Evolutionary conservation across 2,888 invertebrate species (phyloP), one percentile per base, ranked within the genome.

Genomic region (Cosmia pyralina): DNA sequence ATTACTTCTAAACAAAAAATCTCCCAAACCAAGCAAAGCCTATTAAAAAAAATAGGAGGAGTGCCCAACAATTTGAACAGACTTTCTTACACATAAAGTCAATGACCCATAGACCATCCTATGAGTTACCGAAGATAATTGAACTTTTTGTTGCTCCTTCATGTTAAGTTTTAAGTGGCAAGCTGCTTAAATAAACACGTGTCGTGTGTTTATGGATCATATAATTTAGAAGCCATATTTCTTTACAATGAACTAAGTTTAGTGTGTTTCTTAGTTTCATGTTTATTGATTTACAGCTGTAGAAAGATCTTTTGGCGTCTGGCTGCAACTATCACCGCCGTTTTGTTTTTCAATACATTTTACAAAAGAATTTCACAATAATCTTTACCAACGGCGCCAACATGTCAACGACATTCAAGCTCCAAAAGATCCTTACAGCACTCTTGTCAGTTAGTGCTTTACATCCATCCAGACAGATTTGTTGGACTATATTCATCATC

Each of bases 101-200:
- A 76, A 19, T 71, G 80, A 86, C 85, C 77, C 44, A 41, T 60
- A n/a, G 60, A 62, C 65, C 22, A 60, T 77, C 63, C 41, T 72
- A 74, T 59, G 73, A 82, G 79, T 77, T 84, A 77, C 74, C 66
- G 69, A 86, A 82, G 68, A 80, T 82, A 86, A 84, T 75, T 79
- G 50, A 67, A 71, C 75, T 72, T 85, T 72, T 86, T 76, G 69
- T 77, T 62, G 58, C 41, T 48, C 22, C 50, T 72, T 60, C 71
- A 72, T 72, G 65, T 72, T 67, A 57, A 41, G 34, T 55, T 67
- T 79, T 52, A 72, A 73, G 71, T 62, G 62, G 67, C 53, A 68
- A 74, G 72, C 69, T 68, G 60, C 58, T 76, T 71, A 69, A 71
- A 73, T 79, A 64, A 50, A 72, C 66, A 71, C 64, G 52, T 76